Base-by-base conservation (phyloP, 2,113 vertebrate genomes). In the Anseranas semipalmata region DNA sequence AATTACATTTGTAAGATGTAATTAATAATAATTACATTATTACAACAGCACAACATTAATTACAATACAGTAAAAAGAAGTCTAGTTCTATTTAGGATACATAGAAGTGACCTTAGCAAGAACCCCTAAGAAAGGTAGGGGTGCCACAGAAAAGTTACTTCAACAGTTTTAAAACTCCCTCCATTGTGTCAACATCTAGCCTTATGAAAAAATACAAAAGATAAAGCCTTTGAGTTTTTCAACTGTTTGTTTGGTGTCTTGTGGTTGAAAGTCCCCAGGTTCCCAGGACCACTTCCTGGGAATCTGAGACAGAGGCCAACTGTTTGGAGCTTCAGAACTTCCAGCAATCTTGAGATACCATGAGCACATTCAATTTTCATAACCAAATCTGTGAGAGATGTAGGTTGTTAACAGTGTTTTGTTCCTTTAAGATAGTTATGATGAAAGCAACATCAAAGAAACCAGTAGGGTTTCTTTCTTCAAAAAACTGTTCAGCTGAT, bases 11-110 rank as follows among this genome's bases (percentile, higher is more conserved):
- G 41, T 45, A 96, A 97, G 98, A 97, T 96, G 45, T 96, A 97
- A 97, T 98, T 98, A 98, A 97, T 97, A 98, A 97, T 96, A 97
- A 98, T 98, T 97, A 96, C 87, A 96, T 97, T 97, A 97, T 97
- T 98, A 96, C 63, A 98, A 97, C 75, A 96, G 60, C 66, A 95
- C 79, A 97, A 91, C 92, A 96, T 97, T 98, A 96, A 98, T 97
- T 98, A 92, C 81, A 94, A 96, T 92, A 95, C 56, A 96, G 87
- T 96, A 91, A 94, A 97, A 97, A 97, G 74, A 94, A 97, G 71
- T 83, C 66, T 88, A 87, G 63, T 96, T 97, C 80, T 77, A 87
- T 96, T 97, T 97, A 59, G 72, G 97, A 97, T 87, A 45, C 94
- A 80, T 77, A 83, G 80, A 96, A 96, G 18, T 68, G 18, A 95